Percentiles rank a stretch among this genome's conserved stretches.
Evolutionary conservation across 2,888 invertebrate species (phyloP).

Genomic region (Volucella zonaria): DNA sequence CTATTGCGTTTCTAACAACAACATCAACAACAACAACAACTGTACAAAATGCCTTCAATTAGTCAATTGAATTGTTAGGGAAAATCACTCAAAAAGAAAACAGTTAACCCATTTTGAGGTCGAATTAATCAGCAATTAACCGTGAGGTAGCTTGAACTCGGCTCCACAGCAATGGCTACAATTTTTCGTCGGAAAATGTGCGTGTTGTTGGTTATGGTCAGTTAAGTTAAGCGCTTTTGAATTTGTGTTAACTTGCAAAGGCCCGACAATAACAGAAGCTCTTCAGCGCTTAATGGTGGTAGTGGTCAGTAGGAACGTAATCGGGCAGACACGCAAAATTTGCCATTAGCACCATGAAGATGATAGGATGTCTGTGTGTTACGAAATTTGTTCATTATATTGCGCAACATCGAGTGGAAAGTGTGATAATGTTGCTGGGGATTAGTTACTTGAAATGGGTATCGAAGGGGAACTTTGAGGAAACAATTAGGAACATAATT

Average conservation of each 20-base stretch:
- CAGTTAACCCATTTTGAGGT: conserved; percentile 55
- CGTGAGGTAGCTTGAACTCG: conserved; percentile 32
- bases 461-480: conserved; percentile 21
- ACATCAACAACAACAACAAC: too few species aligned
- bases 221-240: conserved; percentile 51
- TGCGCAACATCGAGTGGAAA: conserved; percentile 6
- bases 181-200: conserved; percentile 39
- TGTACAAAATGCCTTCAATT: neutral
- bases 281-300: conserved; percentile 49
- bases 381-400: conserved; percentile 45
- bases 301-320: conserved; percentile 57
- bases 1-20: neutral
- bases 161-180: conserved; percentile 1
- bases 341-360: conserved; percentile 1
- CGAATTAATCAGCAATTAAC: conserved; percentile 50
- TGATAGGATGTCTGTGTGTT: conserved; percentile 29
- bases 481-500: neutral
- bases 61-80: conserved; percentile 43
- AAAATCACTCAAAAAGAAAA: conserved; percentile 24
- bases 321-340: conserved; percentile 65
- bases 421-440: conserved; percentile 39
- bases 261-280: conserved; percentile 9
- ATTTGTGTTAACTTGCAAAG: conserved; percentile 37
- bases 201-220: conserved; percentile 67
- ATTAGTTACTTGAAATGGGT: conserved; percentile 36